Percentiles rank a stretch among this genome's conserved stretches.
These are phyloP conservation scores for Hetaerina titia DNA, from an alignment of 2,888 invertebrate genomes.

Conservation along the genomic window DNA sequence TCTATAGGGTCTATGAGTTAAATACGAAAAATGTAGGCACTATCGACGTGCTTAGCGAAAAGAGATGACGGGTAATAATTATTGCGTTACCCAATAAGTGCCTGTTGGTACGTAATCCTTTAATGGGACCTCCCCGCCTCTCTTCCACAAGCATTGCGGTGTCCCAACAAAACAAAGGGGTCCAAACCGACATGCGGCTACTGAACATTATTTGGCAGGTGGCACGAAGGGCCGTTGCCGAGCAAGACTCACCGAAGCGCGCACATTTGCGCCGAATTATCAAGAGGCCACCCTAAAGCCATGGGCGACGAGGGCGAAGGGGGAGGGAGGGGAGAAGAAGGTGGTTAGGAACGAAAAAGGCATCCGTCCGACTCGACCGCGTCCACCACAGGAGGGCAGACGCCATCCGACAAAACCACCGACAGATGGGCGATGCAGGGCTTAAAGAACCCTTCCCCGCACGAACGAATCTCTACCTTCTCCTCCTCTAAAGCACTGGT, in stretches of 20 bases:
- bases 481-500: not conserved
- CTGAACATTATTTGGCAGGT: constrained; percentile 17
- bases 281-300: not conserved
- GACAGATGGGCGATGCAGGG: constrained; percentile 2
- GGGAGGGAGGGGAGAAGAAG: not conserved
- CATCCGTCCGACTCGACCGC: not conserved
- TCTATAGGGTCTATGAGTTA: not conserved
- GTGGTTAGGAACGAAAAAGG: not conserved
- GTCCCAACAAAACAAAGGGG: not conserved
- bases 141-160: not conserved
- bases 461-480: not conserved
- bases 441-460: not conserved
- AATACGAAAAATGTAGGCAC: not conserved
- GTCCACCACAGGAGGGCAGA: not conserved
- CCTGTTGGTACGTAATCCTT: not conserved
- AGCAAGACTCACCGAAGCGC: not conserved
- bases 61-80: not conserved
- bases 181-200: not conserved
- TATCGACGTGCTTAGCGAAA: not conserved
- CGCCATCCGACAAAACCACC: not conserved
- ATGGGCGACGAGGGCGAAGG: not conserved
- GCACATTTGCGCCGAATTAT: not conserved
- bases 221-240: not conserved
- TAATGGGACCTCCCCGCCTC: not conserved
- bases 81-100: not conserved